A percentile compares a stretch with the other conserved stretches of the same genome.
phyloP scores from a whole-genome alignment of 2,888 invertebrate genomes.

The Thyatira batis region DNA sequence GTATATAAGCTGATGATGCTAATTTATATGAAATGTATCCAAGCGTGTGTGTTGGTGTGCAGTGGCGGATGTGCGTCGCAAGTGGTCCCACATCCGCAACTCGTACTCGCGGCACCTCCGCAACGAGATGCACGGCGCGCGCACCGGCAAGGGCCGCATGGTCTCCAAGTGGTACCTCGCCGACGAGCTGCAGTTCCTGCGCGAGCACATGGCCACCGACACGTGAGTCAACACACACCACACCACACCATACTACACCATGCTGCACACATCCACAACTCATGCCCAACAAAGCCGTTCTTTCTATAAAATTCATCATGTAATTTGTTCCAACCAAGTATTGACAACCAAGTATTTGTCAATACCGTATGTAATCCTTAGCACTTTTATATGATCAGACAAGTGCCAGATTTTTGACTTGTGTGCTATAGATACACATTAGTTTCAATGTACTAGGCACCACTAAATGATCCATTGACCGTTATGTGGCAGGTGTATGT shows the following conservation, averaged over 20 bases:
- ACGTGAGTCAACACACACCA: conserved; percentile 44
- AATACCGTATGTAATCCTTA: too few relatives aligned
- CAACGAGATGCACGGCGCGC: conserved; percentile 73
- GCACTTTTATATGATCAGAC: too few relatives aligned
- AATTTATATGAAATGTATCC: too few relatives aligned
- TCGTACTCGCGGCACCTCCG: conserved; percentile 77
- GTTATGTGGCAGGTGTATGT: too few relatives aligned
- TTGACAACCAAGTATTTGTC: too few relatives aligned
- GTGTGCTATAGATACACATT: too few relatives aligned
- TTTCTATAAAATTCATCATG: background rate
- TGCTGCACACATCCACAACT: background rate
- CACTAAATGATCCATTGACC: too few relatives aligned
- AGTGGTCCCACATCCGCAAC: conserved; percentile 78
- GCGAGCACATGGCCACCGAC: conserved; percentile 77
- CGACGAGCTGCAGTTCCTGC: conserved; percentile 71
- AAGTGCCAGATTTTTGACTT: too few relatives aligned
- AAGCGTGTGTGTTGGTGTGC: conserved; percentile 14
- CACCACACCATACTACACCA: background rate
- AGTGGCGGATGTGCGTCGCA: conserved; percentile 74
- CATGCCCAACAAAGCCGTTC: background rate
- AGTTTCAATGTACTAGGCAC: too few relatives aligned
- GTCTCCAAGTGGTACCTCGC: conserved; percentile 76
- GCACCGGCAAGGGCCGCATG: conserved; percentile 70
- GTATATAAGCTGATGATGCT: too few relatives aligned
- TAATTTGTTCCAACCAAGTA: too few relatives aligned